phyloP scores from a whole-genome alignment of 2,888 invertebrate species.

The Limnephilus marmoratus region DNA sequence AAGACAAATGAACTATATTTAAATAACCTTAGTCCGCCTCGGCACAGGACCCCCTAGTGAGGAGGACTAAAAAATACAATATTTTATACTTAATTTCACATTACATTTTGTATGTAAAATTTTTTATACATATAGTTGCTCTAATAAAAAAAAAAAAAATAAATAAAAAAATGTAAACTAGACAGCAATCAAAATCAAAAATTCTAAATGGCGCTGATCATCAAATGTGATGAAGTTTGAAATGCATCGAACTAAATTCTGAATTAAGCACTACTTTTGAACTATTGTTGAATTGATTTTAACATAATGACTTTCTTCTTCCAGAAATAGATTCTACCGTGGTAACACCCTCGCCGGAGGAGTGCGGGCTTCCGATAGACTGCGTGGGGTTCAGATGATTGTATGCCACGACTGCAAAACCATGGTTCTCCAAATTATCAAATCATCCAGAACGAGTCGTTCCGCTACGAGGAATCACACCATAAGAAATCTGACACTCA shows the following conservation, averaged over 20 bases:
- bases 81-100: no score
- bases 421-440: slow-evolving; percentile 95
- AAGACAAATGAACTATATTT: no score
- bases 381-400: slow-evolving; percentile 89
- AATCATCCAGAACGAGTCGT: slow-evolving; percentile 89
- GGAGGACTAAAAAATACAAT: no score
- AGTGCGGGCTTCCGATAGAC: slow-evolving; percentile 79
- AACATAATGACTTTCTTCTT: slow-evolving; percentile 61
- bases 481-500: slow-evolving; percentile 87
- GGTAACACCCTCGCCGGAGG: slow-evolving; percentile 77
- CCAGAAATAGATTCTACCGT: slow-evolving; percentile 80
- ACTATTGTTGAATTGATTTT: not conserved
- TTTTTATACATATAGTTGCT: no score
- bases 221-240: not conserved
- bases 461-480: slow-evolving; percentile 90
- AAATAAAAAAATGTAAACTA: no score
- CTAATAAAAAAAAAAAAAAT: no score
- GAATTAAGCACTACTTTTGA: not conserved
- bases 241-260: not conserved
- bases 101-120: no score
- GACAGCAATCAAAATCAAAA: not conserved
- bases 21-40: no score
- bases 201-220: not conserved
- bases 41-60: no score
- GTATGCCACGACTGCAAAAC: slow-evolving; percentile 97